Percentiles rank a stretch among this genome's conserved stretches.
Conservation (phyloP, 2,888 invertebrate genomes). For the Therioaphis trifolii region DNA sequence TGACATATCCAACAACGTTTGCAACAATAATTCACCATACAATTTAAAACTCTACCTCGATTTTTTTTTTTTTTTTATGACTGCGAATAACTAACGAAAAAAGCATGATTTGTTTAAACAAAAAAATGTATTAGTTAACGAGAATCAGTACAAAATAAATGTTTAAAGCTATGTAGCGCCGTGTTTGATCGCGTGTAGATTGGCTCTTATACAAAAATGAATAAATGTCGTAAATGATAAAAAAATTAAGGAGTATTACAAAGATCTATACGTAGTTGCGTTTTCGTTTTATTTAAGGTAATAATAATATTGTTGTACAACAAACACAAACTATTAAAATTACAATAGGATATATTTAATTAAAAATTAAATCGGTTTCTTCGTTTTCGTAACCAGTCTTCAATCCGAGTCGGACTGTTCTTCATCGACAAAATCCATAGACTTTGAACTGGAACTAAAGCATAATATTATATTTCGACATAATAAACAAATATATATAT, state of each 20-base stretch:
- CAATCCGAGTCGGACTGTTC: slow-evolving; percentile 52
- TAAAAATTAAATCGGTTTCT: background rate
- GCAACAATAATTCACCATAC: background rate
- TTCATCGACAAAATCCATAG: slow-evolving; percentile 59
- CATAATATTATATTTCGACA: background rate
- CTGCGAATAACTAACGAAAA: no score
- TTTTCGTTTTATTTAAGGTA: background rate
- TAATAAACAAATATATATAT: no score
- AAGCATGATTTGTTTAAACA: no score
- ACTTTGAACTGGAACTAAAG: slow-evolving; percentile 54
- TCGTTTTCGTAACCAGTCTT: background rate
- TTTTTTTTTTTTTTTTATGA: background rate
- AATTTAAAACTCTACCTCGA: background rate
- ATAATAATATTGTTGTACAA: background rate
- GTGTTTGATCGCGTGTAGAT: slow-evolving; percentile 28
- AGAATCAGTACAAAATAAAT: no score
- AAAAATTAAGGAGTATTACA: slow-evolving; percentile 16
- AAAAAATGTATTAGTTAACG: no score
- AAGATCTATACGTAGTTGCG: background rate
- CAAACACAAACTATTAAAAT: background rate
- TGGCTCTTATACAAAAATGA: slow-evolving; percentile 24
- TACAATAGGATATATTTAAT: slow-evolving; percentile 32
- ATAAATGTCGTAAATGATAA: background rate
- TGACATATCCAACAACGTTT: background rate
- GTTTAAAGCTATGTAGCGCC: background rate